Evolutionary conservation across 2,888 invertebrate species (phyloP).

Genomic region (Camptogramma bilineatum): DNA sequence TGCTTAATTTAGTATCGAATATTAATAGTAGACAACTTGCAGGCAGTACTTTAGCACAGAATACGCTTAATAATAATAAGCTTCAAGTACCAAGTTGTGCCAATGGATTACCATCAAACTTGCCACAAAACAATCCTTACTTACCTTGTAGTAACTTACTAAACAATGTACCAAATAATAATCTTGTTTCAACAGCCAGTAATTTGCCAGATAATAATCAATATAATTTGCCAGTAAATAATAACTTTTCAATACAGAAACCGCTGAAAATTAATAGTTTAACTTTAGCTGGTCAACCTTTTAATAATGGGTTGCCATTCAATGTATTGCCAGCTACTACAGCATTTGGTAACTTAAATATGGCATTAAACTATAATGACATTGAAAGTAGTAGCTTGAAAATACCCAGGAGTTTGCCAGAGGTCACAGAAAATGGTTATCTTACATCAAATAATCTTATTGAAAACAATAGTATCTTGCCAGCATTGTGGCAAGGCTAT

Average conservation of each 20-base stretch:
- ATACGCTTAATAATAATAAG: constrained; percentile 4
- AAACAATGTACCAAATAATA: constrained; percentile 12
- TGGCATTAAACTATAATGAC: constrained; percentile 15
- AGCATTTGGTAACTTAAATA: neutral
- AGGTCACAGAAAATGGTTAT: constrained; percentile 18
- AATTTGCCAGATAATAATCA: constrained; percentile 13
- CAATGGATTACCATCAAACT: constrained; percentile 10
- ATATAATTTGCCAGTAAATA: constrained; percentile 3
- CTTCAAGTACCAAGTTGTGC: constrained; percentile 9
- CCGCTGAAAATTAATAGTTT: constrained; percentile 22
- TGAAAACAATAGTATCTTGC: constrained; percentile 18
- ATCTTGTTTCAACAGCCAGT: constrained; percentile 1
- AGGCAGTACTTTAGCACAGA: constrained; percentile 32
- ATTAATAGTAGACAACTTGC: constrained; percentile 31
- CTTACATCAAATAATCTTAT: constrained; percentile 11
- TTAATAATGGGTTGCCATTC: constrained; percentile 30
- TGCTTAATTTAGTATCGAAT: constrained; percentile 22
- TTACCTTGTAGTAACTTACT: constrained; percentile 14
- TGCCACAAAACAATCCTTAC: constrained; percentile 11
- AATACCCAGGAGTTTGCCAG: constrained; percentile 25
- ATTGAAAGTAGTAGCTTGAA: constrained; percentile 21
- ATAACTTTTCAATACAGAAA: constrained; percentile 2
- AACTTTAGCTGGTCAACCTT: constrained; percentile 18
- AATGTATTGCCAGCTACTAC: constrained; percentile 22
- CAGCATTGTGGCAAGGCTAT: constrained; percentile 6